Conservation (phyloP, 2,888 invertebrate species). For the Drosophila gaucha region DNA sequence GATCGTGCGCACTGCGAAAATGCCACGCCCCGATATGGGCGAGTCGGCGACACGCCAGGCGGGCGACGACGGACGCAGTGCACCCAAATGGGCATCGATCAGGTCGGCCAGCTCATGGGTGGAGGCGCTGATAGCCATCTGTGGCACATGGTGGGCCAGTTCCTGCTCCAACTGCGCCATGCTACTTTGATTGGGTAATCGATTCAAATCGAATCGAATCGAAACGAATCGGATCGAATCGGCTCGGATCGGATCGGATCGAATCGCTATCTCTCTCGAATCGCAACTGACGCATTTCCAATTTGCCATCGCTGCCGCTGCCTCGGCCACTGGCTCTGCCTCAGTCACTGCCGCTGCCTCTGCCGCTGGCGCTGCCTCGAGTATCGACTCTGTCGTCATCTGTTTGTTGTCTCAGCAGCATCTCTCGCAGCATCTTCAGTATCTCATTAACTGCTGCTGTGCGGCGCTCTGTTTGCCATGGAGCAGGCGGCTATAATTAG, state of each 20-base stretch:
- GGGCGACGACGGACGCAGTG: slow-evolving; percentile 61
- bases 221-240: background rate
- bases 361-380: background rate
- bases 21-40: slow-evolving; percentile 89
- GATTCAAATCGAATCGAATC: slow-evolving; percentile 13
- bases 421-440: slow-evolving; percentile 1
- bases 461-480: slow-evolving; percentile 8
- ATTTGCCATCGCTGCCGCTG: slow-evolving; percentile 16
- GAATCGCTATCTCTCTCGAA: slow-evolving; percentile 34
- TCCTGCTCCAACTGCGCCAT: slow-evolving; percentile 34
- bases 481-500: slow-evolving; percentile 39
- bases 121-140: slow-evolving; percentile 64
- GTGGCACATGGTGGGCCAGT: slow-evolving; percentile 31
- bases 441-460: slow-evolving; percentile 15
- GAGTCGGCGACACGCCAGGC: slow-evolving; percentile 88
- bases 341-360: background rate
- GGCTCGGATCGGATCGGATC: slow-evolving; percentile 15
- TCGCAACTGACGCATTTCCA: slow-evolving; percentile 49
- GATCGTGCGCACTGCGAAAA: slow-evolving; percentile 89
- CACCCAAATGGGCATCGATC: slow-evolving; percentile 78
- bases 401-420: slow-evolving; percentile 2
- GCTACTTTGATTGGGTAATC: background rate
- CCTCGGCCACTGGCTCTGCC: background rate
- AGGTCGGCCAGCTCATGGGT: slow-evolving; percentile 74
- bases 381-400: background rate